Evolutionary conservation across 2,888 invertebrate genomes (phyloP).

Genomic region (Miltochrista miniata): DNA sequence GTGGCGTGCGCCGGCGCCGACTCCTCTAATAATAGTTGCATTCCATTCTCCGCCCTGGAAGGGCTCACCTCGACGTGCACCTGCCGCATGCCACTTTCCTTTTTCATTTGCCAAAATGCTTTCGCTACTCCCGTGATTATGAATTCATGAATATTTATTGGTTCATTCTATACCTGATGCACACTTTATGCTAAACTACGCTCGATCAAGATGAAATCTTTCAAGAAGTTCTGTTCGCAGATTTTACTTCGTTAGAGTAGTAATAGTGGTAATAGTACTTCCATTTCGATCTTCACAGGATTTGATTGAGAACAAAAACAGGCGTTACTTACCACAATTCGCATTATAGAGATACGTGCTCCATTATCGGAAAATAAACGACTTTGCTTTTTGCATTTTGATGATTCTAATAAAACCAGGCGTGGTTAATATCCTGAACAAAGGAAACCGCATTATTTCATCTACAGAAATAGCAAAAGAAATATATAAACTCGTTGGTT

Average conservation of each 20-base stretch:
- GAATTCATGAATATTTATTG: conserved; percentile 27
- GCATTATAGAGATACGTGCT: background rate
- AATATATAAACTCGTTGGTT: background rate
- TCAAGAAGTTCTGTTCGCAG: too few species aligned
- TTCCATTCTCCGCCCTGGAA: conserved; percentile 62
- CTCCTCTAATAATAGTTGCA: conserved; percentile 77
- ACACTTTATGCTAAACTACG: background rate
- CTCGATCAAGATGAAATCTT: background rate
- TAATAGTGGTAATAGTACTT: too few species aligned
- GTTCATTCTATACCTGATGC: background rate
- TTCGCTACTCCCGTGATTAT: conserved; percentile 46
- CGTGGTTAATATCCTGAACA: conserved; percentile 5
- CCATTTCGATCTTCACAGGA: background rate
- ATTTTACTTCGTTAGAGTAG: too few species aligned
- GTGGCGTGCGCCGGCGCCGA: conserved; percentile 66
- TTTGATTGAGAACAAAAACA: background rate
- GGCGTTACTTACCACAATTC: background rate
- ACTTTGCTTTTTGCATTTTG: background rate
- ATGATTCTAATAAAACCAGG: background rate
- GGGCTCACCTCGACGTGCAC: conserved; percentile 62
- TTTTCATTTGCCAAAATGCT: conserved; percentile 66
- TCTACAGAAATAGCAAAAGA: background rate
- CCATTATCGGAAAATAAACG: background rate
- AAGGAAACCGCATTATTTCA: conserved; percentile 12
- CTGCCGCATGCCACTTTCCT: conserved; percentile 70